These are phyloP conservation scores for Camponotus vicinus DNA, from an alignment of 1,140 invertebrate species.

Conservation along the genomic window DNA sequence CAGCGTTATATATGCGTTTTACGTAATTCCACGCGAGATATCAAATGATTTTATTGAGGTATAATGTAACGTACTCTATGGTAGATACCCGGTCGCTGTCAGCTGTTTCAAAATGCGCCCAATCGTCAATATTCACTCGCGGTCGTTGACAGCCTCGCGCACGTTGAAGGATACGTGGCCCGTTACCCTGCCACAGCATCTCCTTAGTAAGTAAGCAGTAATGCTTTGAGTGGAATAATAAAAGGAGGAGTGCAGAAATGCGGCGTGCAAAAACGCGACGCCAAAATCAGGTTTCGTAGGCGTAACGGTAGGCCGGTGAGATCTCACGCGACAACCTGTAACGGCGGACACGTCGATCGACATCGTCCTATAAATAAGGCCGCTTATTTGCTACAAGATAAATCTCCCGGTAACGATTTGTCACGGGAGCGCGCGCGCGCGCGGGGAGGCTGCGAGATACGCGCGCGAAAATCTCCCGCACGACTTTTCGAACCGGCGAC, in stretches of 20 bases:
- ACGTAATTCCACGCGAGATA: not conserved
- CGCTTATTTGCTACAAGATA: slow-evolving; percentile 62
- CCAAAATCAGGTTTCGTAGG: slow-evolving; percentile 57
- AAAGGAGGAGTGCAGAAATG: slow-evolving; percentile 9
- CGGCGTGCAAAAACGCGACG: slow-evolving; percentile 23
- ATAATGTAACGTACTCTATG: not conserved
- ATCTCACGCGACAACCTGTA: slow-evolving; percentile 59
- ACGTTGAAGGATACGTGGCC: not conserved
- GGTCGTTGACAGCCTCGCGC: slow-evolving; percentile 1
- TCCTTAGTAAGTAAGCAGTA: not conserved
- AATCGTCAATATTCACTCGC: not conserved
- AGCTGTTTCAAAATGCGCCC: slow-evolving; percentile 31
- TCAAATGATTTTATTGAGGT: slow-evolving; percentile 7
- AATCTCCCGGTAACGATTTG: slow-evolving; percentile 65
- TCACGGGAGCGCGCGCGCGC: slow-evolving; percentile 27
- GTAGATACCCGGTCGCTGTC: not conserved
- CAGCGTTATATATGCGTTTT: not conserved
- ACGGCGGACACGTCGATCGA: slow-evolving; percentile 54
- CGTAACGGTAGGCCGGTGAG: slow-evolving; percentile 47
- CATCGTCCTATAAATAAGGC: slow-evolving; percentile 57
- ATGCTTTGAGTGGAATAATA: slow-evolving; percentile 34
- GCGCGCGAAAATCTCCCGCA: slow-evolving; percentile 38
- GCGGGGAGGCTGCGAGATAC: slow-evolving; percentile 34
- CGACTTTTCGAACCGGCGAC: slow-evolving; percentile 17
- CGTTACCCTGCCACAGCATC: slow-evolving; percentile 38